Base-by-base conservation (phyloP, 1,140 invertebrate genomes). In the Lepeophtheirus salmonis region DNA sequence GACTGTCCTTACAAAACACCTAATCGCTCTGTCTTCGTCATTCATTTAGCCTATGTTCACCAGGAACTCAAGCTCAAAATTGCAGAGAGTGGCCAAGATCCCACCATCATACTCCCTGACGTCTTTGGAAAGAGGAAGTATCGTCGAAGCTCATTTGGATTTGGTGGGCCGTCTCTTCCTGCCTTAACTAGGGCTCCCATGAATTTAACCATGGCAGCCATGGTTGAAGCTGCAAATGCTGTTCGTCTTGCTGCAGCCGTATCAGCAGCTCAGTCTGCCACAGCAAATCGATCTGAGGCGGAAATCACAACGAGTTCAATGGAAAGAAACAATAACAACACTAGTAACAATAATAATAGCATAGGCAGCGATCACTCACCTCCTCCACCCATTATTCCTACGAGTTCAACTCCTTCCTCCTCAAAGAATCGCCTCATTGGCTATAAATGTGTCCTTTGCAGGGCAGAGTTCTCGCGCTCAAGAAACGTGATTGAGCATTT, bases 21-120 rank as follows among this genome's bases (percentile, higher is more conserved):
- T 23, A 57, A 57, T 23, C 55, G 55, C 16, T 26, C 23, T 21
- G 55, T 57, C 21, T 57, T 57, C 26, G 55, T 57, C 55, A 57
- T 57, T 41, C 55, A 57, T 21, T 23, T 57, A 1, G 55, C 55
- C 13, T 57, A 57, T 21, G 26, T 41, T 17, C 55, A 57, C 26
- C 26, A 21, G 25, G 55, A 57, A 41, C 55, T 57, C 55, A 57
- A 57, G 26, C 16, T 18, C 23, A 57, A 57, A 41, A 21, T 57
- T 14, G 25, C 17, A 10, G 55, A 24, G 20, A 57, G 55, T 21
- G 55, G 55, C 2, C 21, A 57, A 4, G 26, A 57, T 21, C 55
- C 55, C 13, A 41, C 21, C 22, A 17, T 24, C 26, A 25, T 25
- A 1, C 16, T 23, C 25, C 55, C 55, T 17, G 55, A 57, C 55